Evolutionary conservation across 2,113 vertebrate species (phyloP), one percentile per base, ranked within the genome.

Genomic region (Heterotilapia buettikoferi): DNA sequence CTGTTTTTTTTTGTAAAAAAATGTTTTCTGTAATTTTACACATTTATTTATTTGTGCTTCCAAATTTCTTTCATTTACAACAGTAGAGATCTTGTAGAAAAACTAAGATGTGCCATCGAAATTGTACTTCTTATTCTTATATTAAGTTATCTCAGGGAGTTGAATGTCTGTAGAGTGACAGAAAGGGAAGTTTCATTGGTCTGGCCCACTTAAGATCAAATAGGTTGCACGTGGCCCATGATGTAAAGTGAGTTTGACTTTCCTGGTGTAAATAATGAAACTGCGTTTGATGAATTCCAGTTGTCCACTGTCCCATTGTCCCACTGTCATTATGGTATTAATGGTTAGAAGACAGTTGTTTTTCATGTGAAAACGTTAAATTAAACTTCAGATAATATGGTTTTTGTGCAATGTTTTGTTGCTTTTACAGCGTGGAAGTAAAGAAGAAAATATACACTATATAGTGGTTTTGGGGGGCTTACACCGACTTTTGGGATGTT

Each of bases 231-330:
- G 0, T 66, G 6, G 19, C 33, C 31, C 33, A 66, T 66, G 33
- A 66, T 38, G 61, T 13, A 8, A 66, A 66, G 33, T 38, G 61
- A 66, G 0, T 38, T 66, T 66, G 61, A 66, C 61, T 12, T 21
- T 66, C 61, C 61, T 66, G 38, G 21, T 26, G 6, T 73, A 73
- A 18, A 73, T 26, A 45, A 45, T 26, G 21, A 73, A 43, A 73
- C 38, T 0, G 0, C 3, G 0, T 45, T 45, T 45, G 68, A 73
- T 73, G 21, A 26, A 73, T 16, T 73, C 68, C 40, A 73, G 21
- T 26, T 45, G 38, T 24, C 36, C 36, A 1, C n/a, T 16, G 12
- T 43, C n/a, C 38, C 12, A 43, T 13, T 71, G 36, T 71, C 19
- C 38, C 66, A 43, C 12, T 71, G 38, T 43, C 66, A 71, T 68